Percentiles rank a stretch among this genome's conserved stretches.
Evolutionary conservation across 1,140 invertebrate species (phyloP).

Genomic region (Drosophila micromelanica): DNA sequence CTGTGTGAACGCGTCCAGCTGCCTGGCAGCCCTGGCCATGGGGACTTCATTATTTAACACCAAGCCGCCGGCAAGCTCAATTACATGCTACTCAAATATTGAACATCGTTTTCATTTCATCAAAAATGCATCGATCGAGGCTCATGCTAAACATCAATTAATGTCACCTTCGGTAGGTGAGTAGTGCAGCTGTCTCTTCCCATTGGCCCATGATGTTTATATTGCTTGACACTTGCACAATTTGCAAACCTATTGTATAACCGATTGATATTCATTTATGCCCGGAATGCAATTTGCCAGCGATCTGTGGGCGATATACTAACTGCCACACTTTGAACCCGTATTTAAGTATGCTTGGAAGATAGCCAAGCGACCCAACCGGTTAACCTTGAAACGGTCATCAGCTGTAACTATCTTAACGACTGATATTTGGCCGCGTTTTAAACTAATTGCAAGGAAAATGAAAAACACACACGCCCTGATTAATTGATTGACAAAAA

Average conservation of each 20-base stretch:
- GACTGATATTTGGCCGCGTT: slow-evolving; percentile 3
- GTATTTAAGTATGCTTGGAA: slow-evolving; percentile 3
- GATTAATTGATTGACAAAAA: slow-evolving; percentile 45
- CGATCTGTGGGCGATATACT: slow-evolving; percentile 29
- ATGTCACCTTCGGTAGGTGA: slow-evolving; percentile 4
- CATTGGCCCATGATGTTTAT: slow-evolving; percentile 15
- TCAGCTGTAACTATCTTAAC: neutral
- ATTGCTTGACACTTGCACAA: slow-evolving; percentile 4
- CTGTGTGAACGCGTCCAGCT: slow-evolving; percentile 35
- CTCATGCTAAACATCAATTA: neutral
- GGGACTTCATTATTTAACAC: slow-evolving; percentile 32
- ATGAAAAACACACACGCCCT: slow-evolving; percentile 22
- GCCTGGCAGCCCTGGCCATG: slow-evolving; percentile 17
- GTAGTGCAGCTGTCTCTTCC: slow-evolving; percentile 34
- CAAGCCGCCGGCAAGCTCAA: slow-evolving; percentile 1
- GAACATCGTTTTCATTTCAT: slow-evolving; percentile 29
- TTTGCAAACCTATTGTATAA: slow-evolving; percentile 8
- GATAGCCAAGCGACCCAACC: slow-evolving; percentile 21
- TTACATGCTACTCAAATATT: slow-evolving; percentile 36
- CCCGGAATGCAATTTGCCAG: slow-evolving; percentile 15
- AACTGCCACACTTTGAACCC: slow-evolving; percentile 18
- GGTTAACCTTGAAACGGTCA: slow-evolving; percentile 20
- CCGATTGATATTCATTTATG: slow-evolving; percentile 26
- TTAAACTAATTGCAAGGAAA: slow-evolving; percentile 29
- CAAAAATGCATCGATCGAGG: slow-evolving; percentile 36